Evolutionary conservation across 35 echinoderm and acorn worm species (phyloP).

Genomic region (Holothuria glaberrima): DNA sequence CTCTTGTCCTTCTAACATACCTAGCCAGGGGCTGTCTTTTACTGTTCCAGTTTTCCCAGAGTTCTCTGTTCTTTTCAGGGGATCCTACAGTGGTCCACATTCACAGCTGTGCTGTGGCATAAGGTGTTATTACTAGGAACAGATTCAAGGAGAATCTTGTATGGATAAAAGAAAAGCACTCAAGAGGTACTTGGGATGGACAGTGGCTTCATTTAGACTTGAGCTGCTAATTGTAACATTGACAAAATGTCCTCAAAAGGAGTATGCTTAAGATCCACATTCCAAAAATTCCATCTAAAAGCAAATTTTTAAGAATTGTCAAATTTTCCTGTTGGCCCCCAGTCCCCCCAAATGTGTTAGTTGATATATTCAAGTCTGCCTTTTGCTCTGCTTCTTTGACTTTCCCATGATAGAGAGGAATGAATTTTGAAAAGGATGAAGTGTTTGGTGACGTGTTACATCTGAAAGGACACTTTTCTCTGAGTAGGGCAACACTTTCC

Average conservation of each 20-base stretch:
- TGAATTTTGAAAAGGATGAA: too few species aligned
- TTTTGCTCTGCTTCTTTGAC: too few species aligned
- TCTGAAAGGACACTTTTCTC: too few species aligned
- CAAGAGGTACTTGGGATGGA: conserved; percentile 10
- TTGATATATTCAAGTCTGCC: too few species aligned
- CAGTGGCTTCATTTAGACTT: conserved; percentile 19
- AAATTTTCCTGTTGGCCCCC: too few species aligned
- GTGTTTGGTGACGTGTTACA: too few species aligned
- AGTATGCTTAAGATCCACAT: background rate
- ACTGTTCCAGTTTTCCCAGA: too few species aligned
- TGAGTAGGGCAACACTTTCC: too few species aligned
- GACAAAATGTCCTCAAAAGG: conserved; percentile 4
- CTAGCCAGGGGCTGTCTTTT: background rate
- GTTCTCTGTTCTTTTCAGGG: too few species aligned
- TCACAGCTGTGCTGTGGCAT: background rate
- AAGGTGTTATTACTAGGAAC: background rate
- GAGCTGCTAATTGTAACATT: conserved; percentile 6
- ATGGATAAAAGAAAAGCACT: conserved; percentile 10
- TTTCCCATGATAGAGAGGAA: too few species aligned
- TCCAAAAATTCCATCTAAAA: background rate
- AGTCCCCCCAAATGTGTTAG: too few species aligned
- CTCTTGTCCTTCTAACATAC: background rate
- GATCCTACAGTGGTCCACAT: background rate
- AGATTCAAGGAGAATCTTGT: background rate
- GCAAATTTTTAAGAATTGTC: too few species aligned